Evolutionary conservation across 2,888 invertebrate species (phyloP).

Genomic region (Tiphia femorata): DNA sequence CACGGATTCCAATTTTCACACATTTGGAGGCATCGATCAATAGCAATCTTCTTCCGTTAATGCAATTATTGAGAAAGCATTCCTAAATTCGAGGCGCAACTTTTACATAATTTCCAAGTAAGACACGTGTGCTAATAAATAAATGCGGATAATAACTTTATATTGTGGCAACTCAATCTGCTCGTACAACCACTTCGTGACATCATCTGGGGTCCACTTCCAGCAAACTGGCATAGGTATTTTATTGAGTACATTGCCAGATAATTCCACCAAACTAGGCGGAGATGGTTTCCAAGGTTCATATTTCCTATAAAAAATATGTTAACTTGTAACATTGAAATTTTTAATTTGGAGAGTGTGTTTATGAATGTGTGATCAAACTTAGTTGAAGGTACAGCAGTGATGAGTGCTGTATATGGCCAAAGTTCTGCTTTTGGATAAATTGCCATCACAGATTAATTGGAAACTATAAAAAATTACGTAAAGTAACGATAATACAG

Average conservation of each 20-base stretch:
- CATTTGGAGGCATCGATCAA: slow-evolving; percentile 30
- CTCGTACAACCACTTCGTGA: slow-evolving; percentile 70
- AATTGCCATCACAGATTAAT: too few species aligned
- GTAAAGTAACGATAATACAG: too few species aligned
- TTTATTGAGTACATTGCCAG: slow-evolving; percentile 67
- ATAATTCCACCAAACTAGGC: slow-evolving; percentile 68
- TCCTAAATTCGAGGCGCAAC: slow-evolving; percentile 18
- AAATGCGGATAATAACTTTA: slow-evolving; percentile 68
- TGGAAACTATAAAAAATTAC: too few species aligned
- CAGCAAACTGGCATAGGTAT: slow-evolving; percentile 68
- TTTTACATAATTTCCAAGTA: too few species aligned
- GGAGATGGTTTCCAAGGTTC: slow-evolving; percentile 28
- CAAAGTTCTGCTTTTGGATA: too few species aligned
- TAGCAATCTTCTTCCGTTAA: slow-evolving; percentile 39
- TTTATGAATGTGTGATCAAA: too few species aligned
- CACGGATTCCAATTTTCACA: slow-evolving; percentile 36
- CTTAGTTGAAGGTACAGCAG: too few species aligned
- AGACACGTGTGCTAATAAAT: too few species aligned
- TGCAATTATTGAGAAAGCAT: slow-evolving; percentile 34
- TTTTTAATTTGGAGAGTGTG: too few species aligned
- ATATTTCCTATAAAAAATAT: slow-evolving; percentile 11
- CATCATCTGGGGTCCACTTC: slow-evolving; percentile 69
- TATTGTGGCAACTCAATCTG: slow-evolving; percentile 71
- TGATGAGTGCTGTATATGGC: too few species aligned
- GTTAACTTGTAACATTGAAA: neutral